Evolutionary conservation across 2,113 vertebrate species (phyloP).

Genomic region (Herpailurus yagouaroundi): DNA sequence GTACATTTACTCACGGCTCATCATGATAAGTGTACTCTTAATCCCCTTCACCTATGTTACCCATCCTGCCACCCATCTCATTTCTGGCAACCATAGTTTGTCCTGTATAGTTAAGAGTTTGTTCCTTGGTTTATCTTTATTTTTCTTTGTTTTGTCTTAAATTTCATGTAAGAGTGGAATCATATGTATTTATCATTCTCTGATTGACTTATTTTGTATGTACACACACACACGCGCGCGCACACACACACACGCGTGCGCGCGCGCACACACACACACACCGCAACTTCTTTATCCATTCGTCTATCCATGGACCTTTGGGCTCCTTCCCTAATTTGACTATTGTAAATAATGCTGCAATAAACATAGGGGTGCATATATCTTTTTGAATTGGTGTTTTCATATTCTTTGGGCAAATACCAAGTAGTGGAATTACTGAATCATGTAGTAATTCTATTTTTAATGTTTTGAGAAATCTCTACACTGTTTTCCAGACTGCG

Average conservation of each 20-base stretch:
- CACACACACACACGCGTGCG: too few relatives aligned
- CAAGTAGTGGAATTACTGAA: background rate
- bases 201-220: background rate
- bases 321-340: background rate
- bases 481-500: background rate
- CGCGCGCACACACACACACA: too few relatives aligned
- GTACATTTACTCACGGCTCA: background rate
- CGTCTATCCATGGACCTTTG: background rate
- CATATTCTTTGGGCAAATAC: background rate
- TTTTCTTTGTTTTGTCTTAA: background rate
- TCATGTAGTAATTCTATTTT: background rate
- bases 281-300: background rate
- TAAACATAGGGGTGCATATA: background rate
- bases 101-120: background rate
- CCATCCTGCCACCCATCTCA: background rate
- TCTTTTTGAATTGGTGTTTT: background rate
- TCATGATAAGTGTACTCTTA: background rate
- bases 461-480: background rate
- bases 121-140: background rate
- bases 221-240: too few relatives aligned
- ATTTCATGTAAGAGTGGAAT: background rate
- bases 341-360: background rate
- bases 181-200: background rate
- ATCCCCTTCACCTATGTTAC: background rate
- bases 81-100: background rate